Evolutionary conservation across 2,888 invertebrate species (phyloP).

Genomic region (Tanytarsus gracilentus): DNA sequence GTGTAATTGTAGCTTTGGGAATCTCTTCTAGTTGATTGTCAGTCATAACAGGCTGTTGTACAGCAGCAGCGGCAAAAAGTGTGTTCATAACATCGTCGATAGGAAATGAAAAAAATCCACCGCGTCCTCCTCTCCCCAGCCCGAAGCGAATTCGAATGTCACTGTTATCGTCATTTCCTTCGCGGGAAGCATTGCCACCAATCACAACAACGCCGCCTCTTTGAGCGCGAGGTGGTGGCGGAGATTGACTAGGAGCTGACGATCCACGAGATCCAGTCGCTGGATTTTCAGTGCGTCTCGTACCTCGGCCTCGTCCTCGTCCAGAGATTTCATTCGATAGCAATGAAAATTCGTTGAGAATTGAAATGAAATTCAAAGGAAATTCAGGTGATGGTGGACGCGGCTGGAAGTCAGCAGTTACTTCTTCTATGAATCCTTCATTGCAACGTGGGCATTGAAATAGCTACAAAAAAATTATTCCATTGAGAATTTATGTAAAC

Average conservation of each 20-base stretch:
- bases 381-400: neutral
- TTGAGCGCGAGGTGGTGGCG: no score
- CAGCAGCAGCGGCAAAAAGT: neutral
- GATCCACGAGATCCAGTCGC: neutral
- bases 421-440: constrained; percentile 15
- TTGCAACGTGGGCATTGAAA: constrained; percentile 3
- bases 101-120: neutral
- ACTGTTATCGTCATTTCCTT: neutral
- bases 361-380: neutral
- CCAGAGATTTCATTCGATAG: neutral
- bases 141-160: neutral
- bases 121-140: neutral
- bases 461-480: neutral
- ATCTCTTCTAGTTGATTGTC: constrained; percentile 1
- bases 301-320: neutral
- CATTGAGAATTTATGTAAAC: neutral
- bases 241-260: neutral
- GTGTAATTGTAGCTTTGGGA: neutral
- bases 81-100: neutral
- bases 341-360: no score
- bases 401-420: neutral
- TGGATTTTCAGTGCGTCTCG: neutral
- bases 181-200: neutral
- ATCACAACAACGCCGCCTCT: no score
- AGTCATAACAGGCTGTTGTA: neutral